phyloP scores from a whole-genome alignment of 2,888 invertebrate species.

The Tuberolachnus salignus region DNA sequence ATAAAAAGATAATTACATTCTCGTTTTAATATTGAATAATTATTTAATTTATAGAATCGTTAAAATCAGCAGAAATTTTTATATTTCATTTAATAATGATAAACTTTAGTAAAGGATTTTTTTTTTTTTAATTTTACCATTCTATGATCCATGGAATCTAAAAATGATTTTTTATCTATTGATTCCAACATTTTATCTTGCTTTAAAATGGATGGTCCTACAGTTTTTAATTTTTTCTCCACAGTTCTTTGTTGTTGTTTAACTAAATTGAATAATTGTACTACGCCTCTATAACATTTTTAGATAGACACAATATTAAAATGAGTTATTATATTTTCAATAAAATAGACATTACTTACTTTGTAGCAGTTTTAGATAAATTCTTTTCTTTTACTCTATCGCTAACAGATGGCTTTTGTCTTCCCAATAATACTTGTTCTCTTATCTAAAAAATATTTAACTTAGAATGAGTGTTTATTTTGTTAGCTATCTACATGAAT shows the following conservation, averaged over 20 bases:
- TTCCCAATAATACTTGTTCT: slow-evolving; percentile 68
- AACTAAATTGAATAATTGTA: slow-evolving; percentile 91
- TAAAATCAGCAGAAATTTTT: too few relatives aligned
- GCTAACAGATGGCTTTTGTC: slow-evolving; percentile 76
- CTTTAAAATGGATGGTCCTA: slow-evolving; percentile 77
- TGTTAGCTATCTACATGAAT: too few relatives aligned
- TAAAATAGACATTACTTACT: slow-evolving; percentile 62
- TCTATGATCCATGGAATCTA: slow-evolving; percentile 67
- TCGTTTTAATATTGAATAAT: not conserved
- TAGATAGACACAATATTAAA: not conserved
- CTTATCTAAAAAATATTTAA: slow-evolving; percentile 65
- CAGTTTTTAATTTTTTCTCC: slow-evolving; percentile 72
- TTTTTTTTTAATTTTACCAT: slow-evolving; percentile 4
- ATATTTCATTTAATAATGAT: too few relatives aligned
- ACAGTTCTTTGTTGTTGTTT: slow-evolving; percentile 81
- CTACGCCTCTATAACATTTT: slow-evolving; percentile 74
- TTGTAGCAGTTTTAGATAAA: slow-evolving; percentile 82
- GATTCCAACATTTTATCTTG: slow-evolving; percentile 78
- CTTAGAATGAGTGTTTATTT: not conserved
- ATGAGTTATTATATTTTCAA: not conserved
- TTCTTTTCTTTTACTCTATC: slow-evolving; percentile 79
- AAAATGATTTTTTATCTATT: slow-evolving; percentile 76
- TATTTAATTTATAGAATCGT: slow-evolving; percentile 61
- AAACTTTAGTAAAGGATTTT: too few relatives aligned
- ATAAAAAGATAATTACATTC: slow-evolving; percentile 63